Evolutionary conservation across 2,797 vertebrate genomes (phyloP).

Genomic region (Hypotaenidia philippensis): DNA sequence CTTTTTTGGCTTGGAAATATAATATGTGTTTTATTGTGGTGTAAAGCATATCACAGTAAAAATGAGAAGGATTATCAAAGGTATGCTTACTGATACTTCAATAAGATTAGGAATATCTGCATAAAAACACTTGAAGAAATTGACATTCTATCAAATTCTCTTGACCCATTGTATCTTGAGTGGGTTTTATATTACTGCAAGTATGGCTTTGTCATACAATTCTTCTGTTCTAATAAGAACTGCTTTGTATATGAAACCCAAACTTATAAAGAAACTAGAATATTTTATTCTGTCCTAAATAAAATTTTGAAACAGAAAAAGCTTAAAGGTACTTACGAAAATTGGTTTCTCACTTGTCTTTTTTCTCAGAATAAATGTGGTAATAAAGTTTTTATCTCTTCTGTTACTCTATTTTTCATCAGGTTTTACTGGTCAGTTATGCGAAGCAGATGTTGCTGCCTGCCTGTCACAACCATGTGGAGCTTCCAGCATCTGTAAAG

Average conservation of each 20-base stretch:
- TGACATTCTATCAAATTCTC: neutral
- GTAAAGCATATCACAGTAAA: neutral
- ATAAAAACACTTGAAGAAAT: neutral
- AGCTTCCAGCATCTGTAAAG: slow-evolving; percentile 84
- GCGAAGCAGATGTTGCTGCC: slow-evolving; percentile 78
- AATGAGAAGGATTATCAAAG: neutral
- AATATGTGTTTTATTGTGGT: neutral
- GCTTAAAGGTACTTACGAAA: neutral
- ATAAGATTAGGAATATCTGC: neutral
- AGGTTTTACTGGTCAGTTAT: slow-evolving; percentile 86
- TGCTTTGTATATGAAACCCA: neutral
- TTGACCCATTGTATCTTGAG: neutral
- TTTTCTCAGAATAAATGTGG: neutral
- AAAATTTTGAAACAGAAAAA: neutral
- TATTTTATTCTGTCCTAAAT: neutral
- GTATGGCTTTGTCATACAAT: neutral
- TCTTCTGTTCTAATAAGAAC: neutral
- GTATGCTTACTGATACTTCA: neutral
- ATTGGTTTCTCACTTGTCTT: neutral
- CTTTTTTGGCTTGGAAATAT: neutral
- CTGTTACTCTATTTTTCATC: neutral
- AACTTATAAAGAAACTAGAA: neutral
- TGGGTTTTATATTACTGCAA: neutral
- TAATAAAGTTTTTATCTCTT: neutral
- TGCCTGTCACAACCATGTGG: slow-evolving; percentile 86